phyloP scores from a whole-genome alignment of 2,113 vertebrate genomes.

The Siniperca chuatsi region DNA sequence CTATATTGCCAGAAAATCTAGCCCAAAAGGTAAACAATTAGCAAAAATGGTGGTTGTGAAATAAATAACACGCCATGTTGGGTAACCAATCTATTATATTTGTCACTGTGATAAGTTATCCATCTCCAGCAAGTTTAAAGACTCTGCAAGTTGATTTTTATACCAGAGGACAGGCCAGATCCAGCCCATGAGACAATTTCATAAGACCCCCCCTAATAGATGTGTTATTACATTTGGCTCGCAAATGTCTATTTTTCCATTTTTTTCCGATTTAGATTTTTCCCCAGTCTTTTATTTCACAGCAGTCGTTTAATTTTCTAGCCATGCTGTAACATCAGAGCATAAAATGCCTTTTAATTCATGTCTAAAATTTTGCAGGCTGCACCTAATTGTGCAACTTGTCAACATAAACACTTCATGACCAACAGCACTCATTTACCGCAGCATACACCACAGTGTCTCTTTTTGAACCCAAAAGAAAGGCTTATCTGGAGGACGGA shows the following conservation, averaged over 20 bases:
- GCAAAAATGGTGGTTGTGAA: neutral
- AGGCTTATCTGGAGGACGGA: neutral
- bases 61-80: constrained; percentile 7
- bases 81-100: neutral
- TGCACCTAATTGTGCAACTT: neutral
- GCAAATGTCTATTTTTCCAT: neutral
- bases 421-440: neutral
- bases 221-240: neutral
- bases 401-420: neutral
- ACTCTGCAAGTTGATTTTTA: neutral
- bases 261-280: neutral
- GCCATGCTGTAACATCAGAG: neutral
- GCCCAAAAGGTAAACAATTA: neutral
- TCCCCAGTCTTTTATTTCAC: neutral
- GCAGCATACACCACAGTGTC: neutral
- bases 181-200: neutral
- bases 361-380: neutral
- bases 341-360: neutral
- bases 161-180: neutral
- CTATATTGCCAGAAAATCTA: neutral
- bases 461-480: neutral
- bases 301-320: neutral
- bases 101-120: neutral
- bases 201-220: neutral
- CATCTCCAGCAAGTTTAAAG: neutral